Conservation (phyloP, 2,888 invertebrate species). For the Vesta saturnalis region DNA sequence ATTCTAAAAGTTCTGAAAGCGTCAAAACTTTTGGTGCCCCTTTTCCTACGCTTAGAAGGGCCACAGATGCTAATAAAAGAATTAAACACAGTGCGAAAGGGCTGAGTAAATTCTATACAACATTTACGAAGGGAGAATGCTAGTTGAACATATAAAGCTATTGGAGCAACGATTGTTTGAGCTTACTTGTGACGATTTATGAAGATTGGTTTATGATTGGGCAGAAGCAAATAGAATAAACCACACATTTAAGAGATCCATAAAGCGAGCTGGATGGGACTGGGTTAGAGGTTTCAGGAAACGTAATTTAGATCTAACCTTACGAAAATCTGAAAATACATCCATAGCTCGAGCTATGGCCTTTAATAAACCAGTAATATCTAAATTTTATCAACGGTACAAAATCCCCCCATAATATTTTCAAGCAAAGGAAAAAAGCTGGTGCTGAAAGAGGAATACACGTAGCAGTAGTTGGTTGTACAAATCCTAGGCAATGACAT, state of each 20-base stretch:
- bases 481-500: too few relatives aligned
- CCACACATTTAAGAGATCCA: conserved; percentile 10
- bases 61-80: neutral
- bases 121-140: conserved; percentile 16
- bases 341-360: too few relatives aligned
- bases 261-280: too few relatives aligned
- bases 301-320: neutral
- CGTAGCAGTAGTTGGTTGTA: too few relatives aligned
- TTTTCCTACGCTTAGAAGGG: conserved; percentile 4
- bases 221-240: conserved; percentile 12
- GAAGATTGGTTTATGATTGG: neutral
- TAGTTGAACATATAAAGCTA: conserved; percentile 10
- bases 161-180: conserved; percentile 7
- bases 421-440: conserved; percentile 15
- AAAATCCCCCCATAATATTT: conserved; percentile 21
- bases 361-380: conserved; percentile 1
- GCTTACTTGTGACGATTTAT: conserved; percentile 5
- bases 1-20: too few relatives aligned
- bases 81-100: conserved; percentile 12
- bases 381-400: neutral
- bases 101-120: conserved; percentile 16
- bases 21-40: neutral
- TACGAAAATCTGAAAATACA: conserved; percentile 10
- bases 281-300: too few relatives aligned
- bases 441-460: conserved; percentile 25